Conservation (phyloP, 1,140 invertebrate species). For the Nylanderia fulva region DNA sequence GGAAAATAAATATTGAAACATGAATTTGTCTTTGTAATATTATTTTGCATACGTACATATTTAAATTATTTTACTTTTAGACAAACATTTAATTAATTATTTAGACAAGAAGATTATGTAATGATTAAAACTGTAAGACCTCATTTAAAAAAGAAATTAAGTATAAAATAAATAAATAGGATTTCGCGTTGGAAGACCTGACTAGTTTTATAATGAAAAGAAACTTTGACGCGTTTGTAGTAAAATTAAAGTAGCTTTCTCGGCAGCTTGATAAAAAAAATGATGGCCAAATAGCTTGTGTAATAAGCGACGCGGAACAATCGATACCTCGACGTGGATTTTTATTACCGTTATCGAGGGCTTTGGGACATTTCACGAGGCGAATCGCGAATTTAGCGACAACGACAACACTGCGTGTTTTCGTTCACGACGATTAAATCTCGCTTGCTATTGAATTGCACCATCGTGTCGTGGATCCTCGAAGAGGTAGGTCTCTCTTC, state of each 20-base stretch:
- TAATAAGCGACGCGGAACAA: conserved; percentile 36
- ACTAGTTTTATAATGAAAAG: neutral
- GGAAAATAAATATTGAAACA: neutral
- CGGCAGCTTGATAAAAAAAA: conserved; percentile 2
- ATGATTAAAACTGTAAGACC: neutral
- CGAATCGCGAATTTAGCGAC: conserved; percentile 51
- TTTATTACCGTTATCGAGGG: conserved; percentile 36
- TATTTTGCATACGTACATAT: no score
- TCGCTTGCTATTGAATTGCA: conserved; percentile 72
- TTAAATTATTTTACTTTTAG: neutral
- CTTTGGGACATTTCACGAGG: conserved; percentile 21
- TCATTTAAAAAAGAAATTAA: neutral
- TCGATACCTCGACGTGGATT: conserved; percentile 5
- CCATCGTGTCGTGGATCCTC: conserved; percentile 36
- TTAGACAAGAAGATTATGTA: neutral
- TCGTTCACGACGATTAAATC: conserved; percentile 64
- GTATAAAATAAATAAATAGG: neutral
- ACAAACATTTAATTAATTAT: neutral
- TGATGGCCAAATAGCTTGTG: neutral
- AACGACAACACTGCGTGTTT: conserved; percentile 38
- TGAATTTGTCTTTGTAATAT: neutral
- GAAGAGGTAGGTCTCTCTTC: conserved; percentile 13
- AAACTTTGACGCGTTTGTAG: neutral
- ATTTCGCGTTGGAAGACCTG: neutral
- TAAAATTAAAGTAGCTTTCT: neutral